Evolutionary conservation across 1,140 invertebrate species (phyloP), one percentile per base, ranked within the genome.

Genomic region (Euschistus heros): DNA sequence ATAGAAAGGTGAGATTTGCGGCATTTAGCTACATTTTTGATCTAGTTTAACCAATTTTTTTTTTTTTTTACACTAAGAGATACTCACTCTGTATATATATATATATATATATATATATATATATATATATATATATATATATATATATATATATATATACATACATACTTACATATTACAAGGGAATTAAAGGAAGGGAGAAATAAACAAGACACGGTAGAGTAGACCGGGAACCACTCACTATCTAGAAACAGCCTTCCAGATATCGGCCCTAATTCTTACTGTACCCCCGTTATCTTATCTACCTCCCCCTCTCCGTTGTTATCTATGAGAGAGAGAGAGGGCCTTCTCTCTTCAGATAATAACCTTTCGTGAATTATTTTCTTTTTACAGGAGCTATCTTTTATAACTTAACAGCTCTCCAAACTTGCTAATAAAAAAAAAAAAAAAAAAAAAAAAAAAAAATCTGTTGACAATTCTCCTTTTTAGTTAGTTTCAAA

Each of bases 331-430:
- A 8, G 7, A 18, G 5, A 14, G n/a, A 18, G 0, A 14, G n/a
- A 13, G 3, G 3, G 1, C 7, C 47, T 17, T 60, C 20, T 2
- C 26, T 54, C 37, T 27, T 18, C 20, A 27, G 42, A 62, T 27
- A 62, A 59, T 54, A 63, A 55, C 62, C 66, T 54, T 44, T 42
- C 52, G 4, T 64, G 52, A 63, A 50, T 44, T 50, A 63, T 60
- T 63, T 52, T 54, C 62, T 60, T 61, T 63, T 55, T 62, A 24
- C 54, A 5, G 4, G 17, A 10, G 15, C 44, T 2, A 8, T 47
- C 37, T 63, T 50, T 46, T 24, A 46, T 47, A 42, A 50, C 62
- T 47, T 63, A 47, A 27, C 15, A 13, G 17, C 20, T 18, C 2
- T 20, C 42, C 5, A 50, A 42, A 37, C 47, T 20, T 6, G n/a